phyloP scores from a whole-genome alignment of 2,888 invertebrate genomes.

The Galeruca laticollis region DNA sequence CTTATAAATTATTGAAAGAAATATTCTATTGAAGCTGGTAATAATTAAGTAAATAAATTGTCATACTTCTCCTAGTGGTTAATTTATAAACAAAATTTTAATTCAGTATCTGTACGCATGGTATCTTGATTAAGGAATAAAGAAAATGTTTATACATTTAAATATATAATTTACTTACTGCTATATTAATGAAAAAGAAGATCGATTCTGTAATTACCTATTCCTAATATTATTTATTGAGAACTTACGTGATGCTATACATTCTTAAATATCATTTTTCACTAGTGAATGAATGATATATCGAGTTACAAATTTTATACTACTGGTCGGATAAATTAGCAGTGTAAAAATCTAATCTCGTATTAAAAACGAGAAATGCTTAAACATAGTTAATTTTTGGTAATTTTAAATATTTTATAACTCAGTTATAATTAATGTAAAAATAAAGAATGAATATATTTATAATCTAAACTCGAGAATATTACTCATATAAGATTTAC shows the following conservation, averaged over 20 bases:
- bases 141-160: neutral
- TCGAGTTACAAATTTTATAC: neutral
- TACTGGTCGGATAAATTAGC: neutral
- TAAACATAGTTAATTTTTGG: too few species aligned
- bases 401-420: too few species aligned
- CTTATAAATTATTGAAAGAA: too few species aligned
- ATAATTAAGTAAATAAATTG: too few species aligned
- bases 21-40: too few species aligned
- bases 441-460: too few species aligned
- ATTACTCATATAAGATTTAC: too few species aligned
- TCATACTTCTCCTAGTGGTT: neutral
- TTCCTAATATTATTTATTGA: neutral
- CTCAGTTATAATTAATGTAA: too few species aligned
- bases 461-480: too few species aligned
- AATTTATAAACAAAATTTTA: neutral
- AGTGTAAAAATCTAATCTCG: neutral
- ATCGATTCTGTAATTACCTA: neutral
- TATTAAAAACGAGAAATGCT: neutral
- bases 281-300: neutral
- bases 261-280: neutral
- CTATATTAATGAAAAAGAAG: neutral
- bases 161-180: neutral
- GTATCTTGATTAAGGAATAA: neutral
- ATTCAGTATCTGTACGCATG: neutral
- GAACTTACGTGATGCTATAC: neutral